These are phyloP conservation scores for Colius striatus DNA, from an alignment of 2,113 vertebrate species.

Conservation along the genomic window DNA sequence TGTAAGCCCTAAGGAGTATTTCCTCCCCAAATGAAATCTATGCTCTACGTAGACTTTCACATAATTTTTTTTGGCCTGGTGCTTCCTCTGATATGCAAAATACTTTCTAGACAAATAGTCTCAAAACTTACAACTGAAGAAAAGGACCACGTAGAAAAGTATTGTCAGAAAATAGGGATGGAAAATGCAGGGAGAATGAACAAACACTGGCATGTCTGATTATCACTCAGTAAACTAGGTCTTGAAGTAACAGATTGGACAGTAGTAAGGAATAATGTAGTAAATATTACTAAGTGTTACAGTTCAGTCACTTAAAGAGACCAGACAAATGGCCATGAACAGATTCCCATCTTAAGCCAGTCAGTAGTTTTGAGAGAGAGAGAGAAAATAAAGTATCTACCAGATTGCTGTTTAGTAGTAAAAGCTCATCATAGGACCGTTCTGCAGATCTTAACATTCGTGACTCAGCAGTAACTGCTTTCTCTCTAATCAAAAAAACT, in stretches of 20 bases:
- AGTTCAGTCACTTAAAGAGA: conserved; percentile 35
- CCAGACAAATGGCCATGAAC: conserved; percentile 12
- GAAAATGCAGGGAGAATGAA: not conserved
- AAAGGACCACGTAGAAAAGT: not conserved
- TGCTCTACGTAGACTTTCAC: not conserved
- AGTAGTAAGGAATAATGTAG: not conserved
- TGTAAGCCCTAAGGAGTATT: not conserved
- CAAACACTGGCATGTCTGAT: not conserved
- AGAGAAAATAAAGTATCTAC: conserved; percentile 18
- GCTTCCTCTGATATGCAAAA: not conserved
- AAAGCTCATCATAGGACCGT: conserved; percentile 3
- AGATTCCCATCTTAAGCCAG: conserved; percentile 30
- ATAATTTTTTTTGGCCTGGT: not conserved
- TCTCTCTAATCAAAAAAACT: not conserved
- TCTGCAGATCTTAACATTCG: not conserved
- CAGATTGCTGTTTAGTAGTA: conserved; percentile 46
- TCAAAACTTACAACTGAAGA: not conserved
- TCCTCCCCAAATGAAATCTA: not conserved
- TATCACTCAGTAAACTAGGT: not conserved
- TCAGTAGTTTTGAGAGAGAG: conserved; percentile 28
- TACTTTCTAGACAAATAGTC: not conserved
- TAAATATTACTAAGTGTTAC: not conserved
- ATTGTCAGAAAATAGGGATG: not conserved
- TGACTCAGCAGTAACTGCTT: not conserved
- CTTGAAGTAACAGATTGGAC: not conserved